These are phyloP conservation scores for Chionomys nivalis DNA, from an alignment of 2,113 vertebrate species.

Conservation along the genomic window DNA sequence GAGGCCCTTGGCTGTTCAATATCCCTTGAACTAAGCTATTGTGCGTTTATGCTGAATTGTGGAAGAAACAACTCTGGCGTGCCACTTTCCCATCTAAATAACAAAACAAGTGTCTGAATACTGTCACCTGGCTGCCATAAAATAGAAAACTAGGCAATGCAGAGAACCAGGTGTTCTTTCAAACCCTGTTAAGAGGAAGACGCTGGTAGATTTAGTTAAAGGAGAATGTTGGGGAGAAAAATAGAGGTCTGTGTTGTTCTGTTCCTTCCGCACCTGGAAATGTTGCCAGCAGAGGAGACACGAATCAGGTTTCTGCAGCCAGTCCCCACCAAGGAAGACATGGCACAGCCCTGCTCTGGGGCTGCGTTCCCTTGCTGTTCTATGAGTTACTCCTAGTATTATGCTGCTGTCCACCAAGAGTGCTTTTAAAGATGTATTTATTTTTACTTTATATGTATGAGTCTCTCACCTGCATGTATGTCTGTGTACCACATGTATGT, in stretches of 20 bases:
- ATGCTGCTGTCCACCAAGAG: neutral
- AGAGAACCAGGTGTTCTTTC: slow-evolving; percentile 16
- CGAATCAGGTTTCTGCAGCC: slow-evolving; percentile 6
- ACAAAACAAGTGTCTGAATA: slow-evolving; percentile 58
- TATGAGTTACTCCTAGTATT: neutral
- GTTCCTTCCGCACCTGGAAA: slow-evolving; percentile 1
- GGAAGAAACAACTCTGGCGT: slow-evolving; percentile 7
- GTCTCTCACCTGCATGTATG: neutral
- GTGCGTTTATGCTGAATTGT: slow-evolving; percentile 61
- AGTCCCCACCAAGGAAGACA: neutral
- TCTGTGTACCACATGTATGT: neutral
- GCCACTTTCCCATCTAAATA: slow-evolving; percentile 47
- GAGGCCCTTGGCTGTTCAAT: neutral
- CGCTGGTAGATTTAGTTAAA: slow-evolving; percentile 2
- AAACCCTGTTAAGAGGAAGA: neutral
- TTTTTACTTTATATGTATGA: neutral
- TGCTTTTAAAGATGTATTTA: neutral
- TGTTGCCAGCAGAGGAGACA: slow-evolving; percentile 29
- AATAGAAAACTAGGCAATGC: slow-evolving; percentile 55
- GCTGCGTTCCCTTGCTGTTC: neutral
- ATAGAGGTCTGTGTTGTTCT: neutral
- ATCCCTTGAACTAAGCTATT: slow-evolving; percentile 21
- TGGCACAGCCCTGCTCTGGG: neutral
- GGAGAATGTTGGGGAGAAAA: slow-evolving; percentile 38
- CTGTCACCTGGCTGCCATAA: slow-evolving; percentile 38